These are phyloP conservation scores for Condylostylus longicornis DNA, from an alignment of 1,140 invertebrate species.

Conservation along the genomic window DNA sequence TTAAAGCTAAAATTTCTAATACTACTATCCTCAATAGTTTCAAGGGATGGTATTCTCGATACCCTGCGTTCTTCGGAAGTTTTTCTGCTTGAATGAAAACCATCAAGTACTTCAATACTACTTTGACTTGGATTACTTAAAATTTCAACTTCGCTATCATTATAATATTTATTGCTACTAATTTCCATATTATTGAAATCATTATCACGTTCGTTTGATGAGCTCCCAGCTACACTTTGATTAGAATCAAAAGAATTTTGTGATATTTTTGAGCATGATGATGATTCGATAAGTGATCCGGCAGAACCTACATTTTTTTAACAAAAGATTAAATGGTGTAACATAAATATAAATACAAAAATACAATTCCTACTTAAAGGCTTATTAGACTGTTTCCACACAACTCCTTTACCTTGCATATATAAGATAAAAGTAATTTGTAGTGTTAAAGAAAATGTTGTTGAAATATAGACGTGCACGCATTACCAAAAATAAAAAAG, in stretches of 20 bases:
- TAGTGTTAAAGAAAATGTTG: too few species aligned
- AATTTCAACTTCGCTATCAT: conserved; percentile 46
- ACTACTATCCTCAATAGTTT: conserved; percentile 13
- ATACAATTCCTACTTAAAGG: too few species aligned
- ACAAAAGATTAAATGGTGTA: too few species aligned
- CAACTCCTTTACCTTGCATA: too few species aligned
- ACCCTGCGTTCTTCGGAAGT: conserved; percentile 23
- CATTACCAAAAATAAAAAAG: too few species aligned
- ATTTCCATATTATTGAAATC: conserved; percentile 23
- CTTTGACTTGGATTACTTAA: conserved; percentile 50
- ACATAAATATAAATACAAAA: too few species aligned
- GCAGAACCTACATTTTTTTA: conserved; percentile 22
- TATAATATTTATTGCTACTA: too few species aligned
- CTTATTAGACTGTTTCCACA: too few species aligned
- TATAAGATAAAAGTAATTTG: too few species aligned
- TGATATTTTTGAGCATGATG: conserved; percentile 29
- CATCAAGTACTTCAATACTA: conserved; percentile 46
- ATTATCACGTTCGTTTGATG: conserved; percentile 23
- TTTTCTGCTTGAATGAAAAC: conserved; percentile 29
- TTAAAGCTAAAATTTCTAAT: conserved; percentile 8
- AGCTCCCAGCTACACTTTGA: conserved; percentile 30
- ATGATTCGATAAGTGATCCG: conserved; percentile 30
- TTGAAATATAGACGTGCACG: too few species aligned
- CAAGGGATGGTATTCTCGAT: conserved; percentile 13
- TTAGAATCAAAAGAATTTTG: conserved; percentile 29